A percentile compares a stretch with the other conserved stretches of the same genome.
Evolutionary conservation across 2,888 invertebrate genomes (phyloP).

Genomic region (Globia sparganii): DNA sequence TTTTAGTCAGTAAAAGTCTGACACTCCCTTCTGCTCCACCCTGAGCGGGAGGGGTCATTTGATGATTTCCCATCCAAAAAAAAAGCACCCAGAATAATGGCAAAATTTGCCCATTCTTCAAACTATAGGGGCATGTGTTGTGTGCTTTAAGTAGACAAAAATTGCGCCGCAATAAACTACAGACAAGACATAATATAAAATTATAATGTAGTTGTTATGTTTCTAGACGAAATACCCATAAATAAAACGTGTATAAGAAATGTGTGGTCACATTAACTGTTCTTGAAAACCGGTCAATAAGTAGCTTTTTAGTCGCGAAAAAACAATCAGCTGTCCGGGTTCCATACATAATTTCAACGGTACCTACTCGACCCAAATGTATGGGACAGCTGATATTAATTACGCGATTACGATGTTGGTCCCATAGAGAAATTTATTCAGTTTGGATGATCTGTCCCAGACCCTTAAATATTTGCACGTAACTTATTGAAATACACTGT

Average conservation of each 20-base stretch:
- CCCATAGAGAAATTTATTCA: not conserved
- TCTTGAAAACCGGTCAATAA: not conserved
- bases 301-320: not conserved
- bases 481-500: not conserved
- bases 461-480: not conserved
- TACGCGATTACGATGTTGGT: not conserved
- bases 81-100: not conserved
- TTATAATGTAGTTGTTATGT: conserved; percentile 13
- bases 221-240: not conserved
- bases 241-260: not conserved
- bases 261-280: not conserved
- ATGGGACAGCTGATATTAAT: not conserved
- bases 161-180: not conserved
- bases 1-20: no score
- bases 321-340: not conserved
- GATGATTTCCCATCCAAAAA: no score
- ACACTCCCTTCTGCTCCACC: no score
- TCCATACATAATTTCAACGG: not conserved
- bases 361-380: not conserved
- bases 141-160: no score
- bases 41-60: no score
- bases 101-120: not conserved
- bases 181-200: not conserved
- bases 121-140: no score
- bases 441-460: not conserved